phyloP scores from a whole-genome alignment of 1,140 invertebrate species.

The Solenopsis invicta region DNA sequence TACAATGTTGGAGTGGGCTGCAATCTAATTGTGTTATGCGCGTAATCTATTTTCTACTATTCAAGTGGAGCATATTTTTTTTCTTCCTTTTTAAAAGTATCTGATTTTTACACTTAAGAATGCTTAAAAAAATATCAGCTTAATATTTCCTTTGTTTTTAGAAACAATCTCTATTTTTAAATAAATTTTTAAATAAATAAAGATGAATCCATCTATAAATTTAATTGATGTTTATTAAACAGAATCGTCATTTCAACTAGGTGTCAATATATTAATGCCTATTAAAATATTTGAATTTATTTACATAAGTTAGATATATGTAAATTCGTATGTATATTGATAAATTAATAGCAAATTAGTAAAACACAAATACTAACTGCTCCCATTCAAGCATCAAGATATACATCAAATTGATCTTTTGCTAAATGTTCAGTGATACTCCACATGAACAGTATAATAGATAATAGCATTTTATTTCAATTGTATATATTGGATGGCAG shows the following conservation, averaged over 20 bases:
- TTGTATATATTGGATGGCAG: constrained; percentile 43
- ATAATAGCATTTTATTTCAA: constrained; percentile 45
- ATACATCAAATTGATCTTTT: constrained; percentile 21
- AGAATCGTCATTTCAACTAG: not conserved
- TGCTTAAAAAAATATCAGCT: constrained; percentile 12
- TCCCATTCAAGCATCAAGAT: not conserved
- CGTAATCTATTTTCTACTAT: constrained; percentile 63
- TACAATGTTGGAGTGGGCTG: constrained; percentile 67
- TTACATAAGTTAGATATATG: constrained; percentile 25
- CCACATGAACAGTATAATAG: constrained; percentile 60
- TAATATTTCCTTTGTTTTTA: not conserved
- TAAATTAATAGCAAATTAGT: constrained; percentile 44
- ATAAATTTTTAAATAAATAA: not conserved
- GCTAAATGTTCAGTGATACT: constrained; percentile 25
- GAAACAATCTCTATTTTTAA: not conserved
- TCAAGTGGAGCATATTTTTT: constrained; percentile 61
- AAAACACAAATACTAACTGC: constrained; percentile 6
- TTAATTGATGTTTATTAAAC: not conserved
- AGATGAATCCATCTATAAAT: constrained; percentile 23
- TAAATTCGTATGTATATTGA: constrained; percentile 32
- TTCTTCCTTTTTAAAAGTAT: not conserved
- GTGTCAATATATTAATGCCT: constrained; percentile 16
- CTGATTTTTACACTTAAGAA: constrained; percentile 8
- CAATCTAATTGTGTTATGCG: constrained; percentile 48
- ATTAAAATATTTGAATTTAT: constrained; percentile 8